phyloP scores from a whole-genome alignment of 2,888 invertebrate genomes.

The Athalia cordata region DNA sequence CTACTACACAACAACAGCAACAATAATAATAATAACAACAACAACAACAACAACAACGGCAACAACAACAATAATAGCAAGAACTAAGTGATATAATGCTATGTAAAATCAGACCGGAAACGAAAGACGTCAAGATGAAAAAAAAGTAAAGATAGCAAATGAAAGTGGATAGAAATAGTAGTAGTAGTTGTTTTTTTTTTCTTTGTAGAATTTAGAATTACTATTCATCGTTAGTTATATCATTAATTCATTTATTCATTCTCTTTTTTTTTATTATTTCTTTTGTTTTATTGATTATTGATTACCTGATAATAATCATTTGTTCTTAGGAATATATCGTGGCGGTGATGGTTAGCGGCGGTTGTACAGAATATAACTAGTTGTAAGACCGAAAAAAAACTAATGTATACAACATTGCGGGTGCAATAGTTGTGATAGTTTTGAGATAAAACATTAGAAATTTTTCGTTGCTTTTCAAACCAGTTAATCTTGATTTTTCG shows the following conservation, averaged over 20 bases:
- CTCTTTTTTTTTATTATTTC: neutral
- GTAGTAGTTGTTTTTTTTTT: neutral
- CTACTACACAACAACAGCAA: too few relatives aligned
- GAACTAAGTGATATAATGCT: too few relatives aligned
- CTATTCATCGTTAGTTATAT: neutral
- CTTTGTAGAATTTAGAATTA: neutral
- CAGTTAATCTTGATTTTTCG: neutral
- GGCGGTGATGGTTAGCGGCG: constrained; percentile 32
- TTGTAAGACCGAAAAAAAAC: neutral
- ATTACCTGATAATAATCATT: neutral
- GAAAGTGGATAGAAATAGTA: too few relatives aligned
- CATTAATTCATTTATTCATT: neutral
- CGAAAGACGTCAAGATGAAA: too few relatives aligned
- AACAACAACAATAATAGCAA: neutral
- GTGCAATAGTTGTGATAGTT: neutral
- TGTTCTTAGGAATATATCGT: constrained; percentile 3
- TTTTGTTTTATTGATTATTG: neutral
- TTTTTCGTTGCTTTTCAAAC: neutral
- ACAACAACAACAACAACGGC: neutral
- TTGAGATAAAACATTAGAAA: neutral
- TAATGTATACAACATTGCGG: neutral
- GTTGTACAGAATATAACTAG: constrained; percentile 5
- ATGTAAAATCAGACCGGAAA: too few relatives aligned
- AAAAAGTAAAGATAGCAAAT: too few relatives aligned
- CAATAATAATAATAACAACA: too few relatives aligned